These are phyloP conservation scores for Mycalesis mineus DNA, from an alignment of 2,888 invertebrate genomes.

Conservation along the genomic window DNA sequence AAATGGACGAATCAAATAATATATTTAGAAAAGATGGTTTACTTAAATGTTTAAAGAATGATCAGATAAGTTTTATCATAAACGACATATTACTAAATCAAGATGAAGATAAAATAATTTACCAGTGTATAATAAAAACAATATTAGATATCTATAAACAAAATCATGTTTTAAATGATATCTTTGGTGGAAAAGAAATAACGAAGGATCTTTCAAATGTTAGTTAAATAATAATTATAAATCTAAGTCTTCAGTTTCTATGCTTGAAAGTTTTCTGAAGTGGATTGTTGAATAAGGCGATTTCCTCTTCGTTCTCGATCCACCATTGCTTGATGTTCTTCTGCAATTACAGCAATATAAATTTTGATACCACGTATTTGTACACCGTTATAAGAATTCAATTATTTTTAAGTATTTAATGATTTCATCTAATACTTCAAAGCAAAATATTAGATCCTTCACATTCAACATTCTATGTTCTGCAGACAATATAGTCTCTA, in stretches of 20 bases:
- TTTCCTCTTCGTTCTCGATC: constrained; percentile 19
- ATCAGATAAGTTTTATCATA: too few species aligned
- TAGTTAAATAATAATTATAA: neutral
- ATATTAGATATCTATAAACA: too few species aligned
- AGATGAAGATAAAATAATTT: too few species aligned
- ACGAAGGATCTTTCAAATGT: neutral
- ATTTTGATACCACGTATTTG: too few species aligned
- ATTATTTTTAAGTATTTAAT: too few species aligned
- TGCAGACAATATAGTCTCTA: too few species aligned
- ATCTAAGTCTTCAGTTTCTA: neutral
- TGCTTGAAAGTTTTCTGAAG: neutral
- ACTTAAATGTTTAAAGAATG: neutral
- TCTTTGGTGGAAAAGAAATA: neutral
- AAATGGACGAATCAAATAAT: neutral
- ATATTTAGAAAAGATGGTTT: neutral
- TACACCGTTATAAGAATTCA: too few species aligned
- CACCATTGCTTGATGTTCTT: constrained; percentile 10
- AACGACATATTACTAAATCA: too few species aligned
- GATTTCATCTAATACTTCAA: too few species aligned
- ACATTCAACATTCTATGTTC: too few species aligned
- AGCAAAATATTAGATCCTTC: too few species aligned
- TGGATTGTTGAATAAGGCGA: constrained; percentile 21
- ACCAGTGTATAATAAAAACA: too few species aligned
- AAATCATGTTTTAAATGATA: neutral
- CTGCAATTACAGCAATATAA: constrained; percentile 10